These are phyloP conservation scores for Bothrops jararaca DNA, from an alignment of 2,113 vertebrate genomes.

Conservation along the genomic window DNA sequence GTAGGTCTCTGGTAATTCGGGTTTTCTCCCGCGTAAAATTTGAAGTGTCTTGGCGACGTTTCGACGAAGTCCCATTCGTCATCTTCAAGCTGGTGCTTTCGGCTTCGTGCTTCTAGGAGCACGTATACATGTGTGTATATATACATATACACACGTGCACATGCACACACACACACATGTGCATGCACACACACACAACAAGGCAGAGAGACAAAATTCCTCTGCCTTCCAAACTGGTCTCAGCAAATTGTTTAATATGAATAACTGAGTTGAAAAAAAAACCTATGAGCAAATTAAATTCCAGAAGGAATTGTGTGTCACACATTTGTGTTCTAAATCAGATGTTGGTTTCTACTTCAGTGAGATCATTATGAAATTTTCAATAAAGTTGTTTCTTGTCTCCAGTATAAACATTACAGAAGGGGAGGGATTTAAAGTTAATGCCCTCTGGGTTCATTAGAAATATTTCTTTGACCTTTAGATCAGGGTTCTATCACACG, in stretches of 20 bases:
- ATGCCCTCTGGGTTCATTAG: slow-evolving; percentile 36
- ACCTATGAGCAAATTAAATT: slow-evolving; percentile 56
- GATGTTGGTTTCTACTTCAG: slow-evolving; percentile 58
- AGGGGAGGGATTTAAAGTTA: slow-evolving; percentile 37
- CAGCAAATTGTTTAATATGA: slow-evolving; percentile 57
- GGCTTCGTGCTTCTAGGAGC: too few relatives aligned
- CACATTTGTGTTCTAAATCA: slow-evolving; percentile 59
- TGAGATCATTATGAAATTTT: slow-evolving; percentile 66
- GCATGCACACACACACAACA: neutral
- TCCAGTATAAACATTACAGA: slow-evolving; percentile 61
- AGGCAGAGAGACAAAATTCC: fast-evolving
- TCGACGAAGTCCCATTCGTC: too few relatives aligned
- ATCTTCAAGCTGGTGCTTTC: too few relatives aligned
- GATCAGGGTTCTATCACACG: slow-evolving; percentile 22
- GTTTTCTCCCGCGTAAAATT: too few relatives aligned
- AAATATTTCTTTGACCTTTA: slow-evolving; percentile 45
- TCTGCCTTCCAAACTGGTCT: slow-evolving; percentile 50
- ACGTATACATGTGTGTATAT: too few relatives aligned
- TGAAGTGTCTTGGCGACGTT: too few relatives aligned
- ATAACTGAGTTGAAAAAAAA: slow-evolving; percentile 44
- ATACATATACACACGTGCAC: neutral
- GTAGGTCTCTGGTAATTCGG: too few relatives aligned
- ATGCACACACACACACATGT: neutral
- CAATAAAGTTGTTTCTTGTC: slow-evolving; percentile 66
- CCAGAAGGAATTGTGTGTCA: slow-evolving; percentile 61